A percentile compares a stretch with the other conserved stretches of the same genome.
phyloP scores from a whole-genome alignment of 2,113 vertebrate species.

The Cinclus mexicanus region DNA sequence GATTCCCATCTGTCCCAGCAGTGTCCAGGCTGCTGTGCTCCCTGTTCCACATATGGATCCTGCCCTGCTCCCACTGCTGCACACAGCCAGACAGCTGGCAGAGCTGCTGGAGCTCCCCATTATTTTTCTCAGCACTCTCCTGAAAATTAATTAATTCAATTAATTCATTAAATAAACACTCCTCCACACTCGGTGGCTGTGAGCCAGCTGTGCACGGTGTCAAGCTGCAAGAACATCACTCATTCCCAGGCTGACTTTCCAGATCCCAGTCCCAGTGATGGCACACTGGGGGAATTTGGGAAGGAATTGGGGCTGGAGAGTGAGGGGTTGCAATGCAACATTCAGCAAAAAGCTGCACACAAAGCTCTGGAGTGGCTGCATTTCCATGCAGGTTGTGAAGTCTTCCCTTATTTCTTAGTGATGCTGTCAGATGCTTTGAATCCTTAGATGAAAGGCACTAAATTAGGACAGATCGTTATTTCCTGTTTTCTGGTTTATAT shows the following conservation, averaged over 20 bases:
- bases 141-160: constrained; percentile 48
- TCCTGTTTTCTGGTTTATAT: constrained; percentile 37
- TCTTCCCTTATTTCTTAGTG: not conserved
- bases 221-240: not conserved
- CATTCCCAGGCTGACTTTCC: not conserved
- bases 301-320: not conserved
- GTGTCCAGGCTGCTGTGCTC: rapidly evolving
- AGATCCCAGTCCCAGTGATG: not conserved
- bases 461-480: constrained; percentile 49
- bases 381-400: not conserved
- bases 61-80: not conserved
- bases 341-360: not conserved
- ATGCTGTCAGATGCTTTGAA: constrained; percentile 14
- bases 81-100: not conserved
- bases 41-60: rapidly evolving
- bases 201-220: not conserved
- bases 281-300: not conserved
- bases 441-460: constrained; percentile 42
- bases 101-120: not conserved
- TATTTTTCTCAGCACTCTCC: not conserved
- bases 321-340: not conserved
- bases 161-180: constrained; percentile 42
- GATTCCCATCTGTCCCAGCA: not conserved
- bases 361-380: not conserved
- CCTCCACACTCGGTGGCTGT: rapidly evolving